Percentiles rank a stretch among this genome's conserved stretches.
Conservation (phyloP, 2,113 vertebrate genomes). For the Odocoileus hemionus region DNA sequence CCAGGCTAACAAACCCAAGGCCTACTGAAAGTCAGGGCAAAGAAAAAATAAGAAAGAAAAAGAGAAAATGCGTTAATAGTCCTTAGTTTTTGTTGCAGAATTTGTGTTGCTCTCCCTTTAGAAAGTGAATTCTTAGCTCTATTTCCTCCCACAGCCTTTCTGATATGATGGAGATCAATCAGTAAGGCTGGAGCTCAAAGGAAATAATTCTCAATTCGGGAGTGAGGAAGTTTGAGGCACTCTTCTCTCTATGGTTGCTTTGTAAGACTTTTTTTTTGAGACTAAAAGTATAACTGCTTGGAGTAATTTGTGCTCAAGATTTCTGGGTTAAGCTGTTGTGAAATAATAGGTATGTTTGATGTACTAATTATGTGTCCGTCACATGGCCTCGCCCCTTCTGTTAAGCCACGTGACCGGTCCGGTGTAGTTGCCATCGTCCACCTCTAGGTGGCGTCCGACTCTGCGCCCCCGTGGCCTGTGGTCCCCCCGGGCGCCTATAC, state of each 20-base stretch:
- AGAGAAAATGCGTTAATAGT: slow-evolving; percentile 4
- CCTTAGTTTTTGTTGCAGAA: slow-evolving; percentile 42
- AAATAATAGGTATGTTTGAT: neutral
- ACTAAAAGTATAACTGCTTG: neutral
- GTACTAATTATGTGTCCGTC: neutral
- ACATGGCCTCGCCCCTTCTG: neutral
- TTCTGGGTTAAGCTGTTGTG: slow-evolving; percentile 18
- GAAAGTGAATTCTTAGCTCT: slow-evolving; percentile 4
- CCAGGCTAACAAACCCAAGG: slow-evolving; percentile 67
- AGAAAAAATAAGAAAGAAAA: neutral
- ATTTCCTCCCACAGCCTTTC: neutral
- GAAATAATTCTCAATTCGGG: neutral
- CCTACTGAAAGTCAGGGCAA: slow-evolving; percentile 64
- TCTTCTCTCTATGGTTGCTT: neutral
- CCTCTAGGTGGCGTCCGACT: accelerated
- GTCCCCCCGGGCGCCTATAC: neutral
- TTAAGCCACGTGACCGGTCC: neutral
- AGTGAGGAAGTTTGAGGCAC: neutral
- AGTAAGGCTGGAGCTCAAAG: neutral
- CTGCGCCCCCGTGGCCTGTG: neutral
- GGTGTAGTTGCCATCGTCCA: accelerated
- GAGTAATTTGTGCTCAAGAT: neutral
- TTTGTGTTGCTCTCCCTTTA: slow-evolving; percentile 35
- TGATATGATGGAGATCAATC: neutral
- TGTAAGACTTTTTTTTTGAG: neutral